These are phyloP conservation scores for Geophilus truncorum DNA, from an alignment of 2,888 invertebrate species.

Conservation along the genomic window DNA sequence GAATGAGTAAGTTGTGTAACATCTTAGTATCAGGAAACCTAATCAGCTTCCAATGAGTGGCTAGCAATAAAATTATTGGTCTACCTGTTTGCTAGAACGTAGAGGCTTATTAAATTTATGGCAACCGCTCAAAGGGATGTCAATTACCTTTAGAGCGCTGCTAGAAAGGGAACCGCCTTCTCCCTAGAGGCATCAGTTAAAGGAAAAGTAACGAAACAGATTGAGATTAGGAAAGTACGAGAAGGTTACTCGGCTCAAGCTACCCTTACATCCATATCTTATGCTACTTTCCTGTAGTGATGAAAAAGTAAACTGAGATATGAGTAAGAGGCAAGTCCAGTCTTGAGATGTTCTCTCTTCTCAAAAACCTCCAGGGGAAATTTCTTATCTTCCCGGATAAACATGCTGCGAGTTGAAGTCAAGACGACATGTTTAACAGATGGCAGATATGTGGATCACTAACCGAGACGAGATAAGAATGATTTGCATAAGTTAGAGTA, in stretches of 20 bases:
- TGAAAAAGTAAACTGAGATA: neutral
- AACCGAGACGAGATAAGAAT: slow-evolving; percentile 10
- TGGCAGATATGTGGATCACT: neutral
- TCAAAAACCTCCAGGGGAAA: neutral
- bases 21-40: neutral
- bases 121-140: neutral
- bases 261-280: neutral
- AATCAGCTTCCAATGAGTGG: neutral
- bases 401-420: neutral
- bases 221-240: neutral
- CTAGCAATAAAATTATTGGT: neutral
- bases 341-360: neutral
- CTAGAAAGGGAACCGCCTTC: neutral
- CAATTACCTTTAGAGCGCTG: neutral
- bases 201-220: neutral
- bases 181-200: neutral
- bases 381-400: slow-evolving; percentile 8
- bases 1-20: neutral
- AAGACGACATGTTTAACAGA: neutral
- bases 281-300: neutral
- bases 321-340: neutral
- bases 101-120: slow-evolving; percentile 3
- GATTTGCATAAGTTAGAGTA: neutral
- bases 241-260: neutral
- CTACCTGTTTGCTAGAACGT: neutral